Base-by-base conservation (phyloP, 2,113 vertebrate species). In the Dolichallabes microphthalmus region DNA sequence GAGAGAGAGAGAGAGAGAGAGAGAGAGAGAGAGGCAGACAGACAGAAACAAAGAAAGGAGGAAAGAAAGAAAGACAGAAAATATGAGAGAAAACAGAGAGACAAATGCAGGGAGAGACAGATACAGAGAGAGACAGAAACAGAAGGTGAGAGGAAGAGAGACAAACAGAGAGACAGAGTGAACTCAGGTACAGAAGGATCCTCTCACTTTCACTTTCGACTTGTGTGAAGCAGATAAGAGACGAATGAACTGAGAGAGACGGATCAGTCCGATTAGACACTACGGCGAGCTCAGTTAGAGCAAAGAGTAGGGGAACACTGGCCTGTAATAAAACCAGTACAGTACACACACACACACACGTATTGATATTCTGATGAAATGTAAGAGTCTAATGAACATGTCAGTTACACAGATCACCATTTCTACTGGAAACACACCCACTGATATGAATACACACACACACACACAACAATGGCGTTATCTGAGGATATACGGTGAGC, bases 401-500 rank as follows among this genome's bases (percentile, higher is more conserved):
- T 50, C 20, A 12, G 1, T 22, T 73, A 52, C 22, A n/a, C 45
- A 25, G 32, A 52, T 52, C 39, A 74, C 71, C 19, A 20, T 35
- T 66, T 35, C 66, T 8, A 8, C 68, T 25, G 13, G 39, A 74
- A 74, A n/a, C 5, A 52, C n/a, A 14, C 12, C 2, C 39, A 52
- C 45, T 17, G 35, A 73, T 45, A 2, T 22, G 60, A 57, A 35
- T 2, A 35, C 32, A 35, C 22, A 35, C 39, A 11, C 32, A n/a
- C 86, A 35, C 76, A 22, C n/a, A 39, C 17, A 57, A 66, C 39
- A 63, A 50, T 78, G 75, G 75, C 53, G 77, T 86, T 66, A 85
- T 12, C 64, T 80, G n/a, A 85, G 80, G 50, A 74, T 64, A 39
- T 74, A 85, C n/a, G 19, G 50, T 78, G 63, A 82, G 86, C 88